These are phyloP conservation scores for Chrysocyon brachyurus DNA, from an alignment of 2,797 vertebrate genomes.

Conservation along the genomic window DNA sequence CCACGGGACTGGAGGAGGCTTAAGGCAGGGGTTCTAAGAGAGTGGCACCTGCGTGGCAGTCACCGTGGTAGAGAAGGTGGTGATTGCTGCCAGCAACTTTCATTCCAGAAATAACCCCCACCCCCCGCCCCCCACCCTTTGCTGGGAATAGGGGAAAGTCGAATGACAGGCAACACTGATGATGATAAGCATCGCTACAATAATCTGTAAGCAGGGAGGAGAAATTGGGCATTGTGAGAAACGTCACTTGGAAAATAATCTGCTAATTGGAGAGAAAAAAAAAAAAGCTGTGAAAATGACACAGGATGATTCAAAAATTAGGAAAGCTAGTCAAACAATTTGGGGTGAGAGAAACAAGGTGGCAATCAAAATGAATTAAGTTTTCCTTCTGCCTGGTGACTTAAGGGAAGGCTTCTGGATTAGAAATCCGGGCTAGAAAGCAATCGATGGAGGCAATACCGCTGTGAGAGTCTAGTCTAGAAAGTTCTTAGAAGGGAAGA, in stretches of 20 bases:
- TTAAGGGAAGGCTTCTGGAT: not conserved
- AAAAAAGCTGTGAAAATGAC: conserved; percentile 24
- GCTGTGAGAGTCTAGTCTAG: not conserved
- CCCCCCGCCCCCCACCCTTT: not conserved
- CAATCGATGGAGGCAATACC: not conserved
- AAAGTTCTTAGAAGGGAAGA: not conserved
- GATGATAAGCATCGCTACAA: not conserved
- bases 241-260: not conserved
- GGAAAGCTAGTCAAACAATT: not conserved
- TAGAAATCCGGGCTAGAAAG: not conserved
- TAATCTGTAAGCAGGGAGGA: not conserved
- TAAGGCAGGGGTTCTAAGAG: not conserved
- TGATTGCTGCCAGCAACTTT: not conserved
- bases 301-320: not conserved
- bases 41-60: not conserved
- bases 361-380: not conserved
- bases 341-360: not conserved
- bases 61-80: not conserved
- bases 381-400: not conserved
- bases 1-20: not conserved
- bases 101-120: not conserved
- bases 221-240: not conserved
- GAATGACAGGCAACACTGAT: not conserved
- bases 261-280: not conserved
- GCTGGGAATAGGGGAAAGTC: not conserved